These are phyloP conservation scores for Lepus europaeus DNA, from an alignment of 2,113 vertebrate genomes.

Conservation along the genomic window DNA sequence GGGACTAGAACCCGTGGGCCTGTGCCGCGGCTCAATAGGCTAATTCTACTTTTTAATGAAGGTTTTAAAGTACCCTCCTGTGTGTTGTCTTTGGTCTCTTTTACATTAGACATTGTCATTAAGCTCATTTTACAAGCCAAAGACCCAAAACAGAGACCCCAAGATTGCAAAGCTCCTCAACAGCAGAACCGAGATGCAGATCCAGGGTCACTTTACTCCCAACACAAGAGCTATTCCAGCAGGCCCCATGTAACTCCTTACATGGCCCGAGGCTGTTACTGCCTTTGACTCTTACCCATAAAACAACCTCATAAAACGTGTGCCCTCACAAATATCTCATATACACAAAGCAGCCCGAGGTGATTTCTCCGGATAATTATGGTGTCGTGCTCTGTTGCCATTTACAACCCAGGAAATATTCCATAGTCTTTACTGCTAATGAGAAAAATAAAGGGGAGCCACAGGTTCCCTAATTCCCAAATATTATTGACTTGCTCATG, in stretches of 20 bases:
- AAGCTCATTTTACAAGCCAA: conserved; percentile 29
- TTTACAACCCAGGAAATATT: conserved; percentile 61
- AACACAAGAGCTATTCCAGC: conserved; percentile 16
- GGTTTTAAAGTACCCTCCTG: background rate
- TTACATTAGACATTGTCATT: background rate
- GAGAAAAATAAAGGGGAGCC: background rate
- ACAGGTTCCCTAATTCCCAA: conserved; percentile 1
- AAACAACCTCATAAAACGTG: conserved; percentile 68
- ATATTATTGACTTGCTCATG: conserved; percentile 39
- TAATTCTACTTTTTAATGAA: too few relatives aligned
- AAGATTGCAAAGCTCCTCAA: conserved; percentile 10
- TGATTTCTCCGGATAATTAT: conserved; percentile 62
- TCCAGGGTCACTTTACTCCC: background rate
- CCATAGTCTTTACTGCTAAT: conserved; percentile 33
- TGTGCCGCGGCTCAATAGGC: too few relatives aligned
- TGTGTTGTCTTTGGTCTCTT: background rate
- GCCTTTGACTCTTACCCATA: conserved; percentile 54
- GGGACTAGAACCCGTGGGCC: too few relatives aligned
- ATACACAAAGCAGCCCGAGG: conserved; percentile 50
- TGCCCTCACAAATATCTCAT: conserved; percentile 63
- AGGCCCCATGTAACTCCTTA: background rate
- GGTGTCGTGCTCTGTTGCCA: conserved; percentile 10
- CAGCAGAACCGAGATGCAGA: background rate
- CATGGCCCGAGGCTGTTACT: background rate
- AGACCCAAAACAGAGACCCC: background rate